These are phyloP conservation scores for Plebejus argus DNA, from an alignment of 2,888 invertebrate genomes.

Conservation along the genomic window DNA sequence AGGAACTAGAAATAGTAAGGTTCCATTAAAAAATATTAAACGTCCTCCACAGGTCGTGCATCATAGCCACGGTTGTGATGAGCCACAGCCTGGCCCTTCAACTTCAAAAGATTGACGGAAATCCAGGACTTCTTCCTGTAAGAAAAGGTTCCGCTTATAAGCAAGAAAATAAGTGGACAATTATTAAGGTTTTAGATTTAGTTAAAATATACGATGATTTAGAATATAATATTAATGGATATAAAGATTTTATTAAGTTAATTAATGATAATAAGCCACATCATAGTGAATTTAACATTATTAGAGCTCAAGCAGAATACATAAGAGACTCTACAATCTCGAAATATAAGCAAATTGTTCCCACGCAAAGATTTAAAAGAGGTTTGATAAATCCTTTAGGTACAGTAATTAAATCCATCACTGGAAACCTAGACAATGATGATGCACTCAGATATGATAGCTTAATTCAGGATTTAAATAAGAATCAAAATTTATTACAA, in stretches of 20 bases:
- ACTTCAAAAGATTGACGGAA: conserved; percentile 43
- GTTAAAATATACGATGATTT: conserved; percentile 37
- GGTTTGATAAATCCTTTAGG: conserved; percentile 33
- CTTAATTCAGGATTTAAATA: conserved; percentile 36
- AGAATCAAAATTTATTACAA: conserved; percentile 38
- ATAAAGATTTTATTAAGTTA: neutral
- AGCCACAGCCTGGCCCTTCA: conserved; percentile 41
- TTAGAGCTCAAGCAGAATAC: neutral
- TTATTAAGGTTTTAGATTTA: conserved; percentile 40
- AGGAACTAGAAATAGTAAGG: conserved; percentile 37
- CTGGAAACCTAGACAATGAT: conserved; percentile 44
- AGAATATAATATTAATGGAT: conserved; percentile 34
- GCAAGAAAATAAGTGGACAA: conserved; percentile 15
- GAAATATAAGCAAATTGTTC: conserved; percentile 35
- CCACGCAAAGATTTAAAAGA: conserved; percentile 29
- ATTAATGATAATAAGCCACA: conserved; percentile 24
- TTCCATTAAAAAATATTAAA: conserved; percentile 43
- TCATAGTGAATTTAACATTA: neutral
- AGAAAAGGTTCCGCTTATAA: conserved; percentile 38
- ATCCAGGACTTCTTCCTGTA: conserved; percentile 43
- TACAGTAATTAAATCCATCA: conserved; percentile 42
- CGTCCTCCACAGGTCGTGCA: conserved; percentile 43
- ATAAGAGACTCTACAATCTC: neutral
- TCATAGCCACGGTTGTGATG: conserved; percentile 31
- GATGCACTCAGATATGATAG: conserved; percentile 42